Evolutionary conservation across 2,888 invertebrate species (phyloP), one percentile per base, ranked within the genome.

Genomic region (Pristionchus fissidentatus): DNA sequence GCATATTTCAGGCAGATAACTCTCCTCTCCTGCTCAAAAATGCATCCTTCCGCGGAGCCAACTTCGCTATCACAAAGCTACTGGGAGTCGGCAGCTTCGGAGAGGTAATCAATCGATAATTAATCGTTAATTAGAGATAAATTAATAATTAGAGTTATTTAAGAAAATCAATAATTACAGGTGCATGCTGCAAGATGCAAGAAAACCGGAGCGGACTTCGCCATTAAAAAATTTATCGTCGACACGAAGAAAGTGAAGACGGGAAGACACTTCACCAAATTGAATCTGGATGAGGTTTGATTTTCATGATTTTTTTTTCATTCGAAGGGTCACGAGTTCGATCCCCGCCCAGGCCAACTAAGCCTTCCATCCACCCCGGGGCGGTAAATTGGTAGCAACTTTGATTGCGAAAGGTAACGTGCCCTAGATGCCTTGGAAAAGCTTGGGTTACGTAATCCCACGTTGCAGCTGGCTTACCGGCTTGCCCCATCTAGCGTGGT

Each of bases 1-100:
- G n/a, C n/a, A n/a, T n/a, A n/a, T n/a, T n/a, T n/a, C n/a, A n/a
- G n/a, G n/a, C n/a, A n/a, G n/a, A n/a, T n/a, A n/a, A n/a, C n/a
- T n/a, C n/a, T n/a, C n/a, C n/a, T n/a, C n/a, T n/a, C n/a, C n/a
- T n/a, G n/a, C n/a, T n/a, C n/a, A n/a, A n/a, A n/a, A n/a, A n/a
- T n/a, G n/a, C n/a, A n/a, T n/a, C n/a, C n/a, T n/a, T n/a, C n/a
- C n/a, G 29, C 2, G 4, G 29, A 1, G 32, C 60, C 0, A 60
- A 60, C 8, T 60, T 60, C 60, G 32, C 13, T 29, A 32, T 60
- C 1, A 8, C 32, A 1, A 32, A 32, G 32, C 29, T 32, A 32
- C 70, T 70, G 70, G 70, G 70, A 5, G 70, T 43, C 8, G 70
- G 70, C 70, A n/a, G 26, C 38, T 70, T 41, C 70, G 70, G 70